These are phyloP conservation scores for Tigriopus japonicus DNA, from an alignment of 1,140 invertebrate genomes.

Conservation along the genomic window DNA sequence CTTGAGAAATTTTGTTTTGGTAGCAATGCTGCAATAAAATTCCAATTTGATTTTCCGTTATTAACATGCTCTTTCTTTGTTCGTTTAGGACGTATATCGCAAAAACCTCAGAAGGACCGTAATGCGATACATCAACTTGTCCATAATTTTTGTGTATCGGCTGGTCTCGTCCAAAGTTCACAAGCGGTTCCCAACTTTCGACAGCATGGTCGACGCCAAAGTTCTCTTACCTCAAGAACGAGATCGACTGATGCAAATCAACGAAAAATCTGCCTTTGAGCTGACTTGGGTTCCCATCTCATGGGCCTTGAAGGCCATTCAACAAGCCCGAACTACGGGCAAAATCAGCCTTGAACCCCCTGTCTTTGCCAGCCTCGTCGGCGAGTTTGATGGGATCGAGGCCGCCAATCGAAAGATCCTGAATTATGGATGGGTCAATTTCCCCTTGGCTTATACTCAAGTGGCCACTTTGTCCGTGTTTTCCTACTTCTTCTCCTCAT, in stretches of 20 bases:
- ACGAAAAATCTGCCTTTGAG: slow-evolving; percentile 7
- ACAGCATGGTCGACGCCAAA: slow-evolving; percentile 25
- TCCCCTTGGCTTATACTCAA: slow-evolving; percentile 23
- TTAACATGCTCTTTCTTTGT: neutral
- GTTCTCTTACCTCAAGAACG: slow-evolving; percentile 1
- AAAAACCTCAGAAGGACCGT: slow-evolving; percentile 23
- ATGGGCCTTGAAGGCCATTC: slow-evolving; percentile 18
- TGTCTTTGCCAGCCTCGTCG: slow-evolving; percentile 2
- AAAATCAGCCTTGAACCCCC: slow-evolving; percentile 12
- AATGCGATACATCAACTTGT: slow-evolving; percentile 28
- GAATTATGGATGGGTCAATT: slow-evolving; percentile 35
- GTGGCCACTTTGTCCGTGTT: slow-evolving; percentile 29
- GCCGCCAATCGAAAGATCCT: slow-evolving; percentile 9
- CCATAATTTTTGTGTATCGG: slow-evolving; percentile 15
- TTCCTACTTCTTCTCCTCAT: slow-evolving; percentile 38
- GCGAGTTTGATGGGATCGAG: neutral
- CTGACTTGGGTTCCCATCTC: slow-evolving; percentile 15
- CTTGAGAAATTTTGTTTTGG: too few species aligned
- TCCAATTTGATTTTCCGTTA: too few species aligned
- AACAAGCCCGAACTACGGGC: slow-evolving; percentile 14
- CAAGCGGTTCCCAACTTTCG: slow-evolving; percentile 26
- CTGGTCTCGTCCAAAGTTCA: slow-evolving; percentile 24
- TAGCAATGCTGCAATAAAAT: too few species aligned
- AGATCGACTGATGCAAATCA: slow-evolving; percentile 1
- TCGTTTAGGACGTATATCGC: slow-evolving; percentile 15